Evolutionary conservation across 2,113 vertebrate species (phyloP).

Genomic region (Euleptes europaea): DNA sequence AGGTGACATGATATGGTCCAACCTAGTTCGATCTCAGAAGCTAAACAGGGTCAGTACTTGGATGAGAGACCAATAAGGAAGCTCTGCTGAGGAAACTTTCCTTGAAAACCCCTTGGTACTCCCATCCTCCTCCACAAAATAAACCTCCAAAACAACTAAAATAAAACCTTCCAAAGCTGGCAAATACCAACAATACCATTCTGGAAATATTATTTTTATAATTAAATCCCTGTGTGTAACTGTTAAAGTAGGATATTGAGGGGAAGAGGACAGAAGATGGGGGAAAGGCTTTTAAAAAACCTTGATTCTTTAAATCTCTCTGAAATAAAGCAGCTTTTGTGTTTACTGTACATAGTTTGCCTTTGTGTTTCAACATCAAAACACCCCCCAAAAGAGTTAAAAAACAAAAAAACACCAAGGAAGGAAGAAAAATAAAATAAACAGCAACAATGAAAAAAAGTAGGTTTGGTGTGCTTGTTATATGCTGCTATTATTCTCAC

Average conservation of each 20-base stretch:
- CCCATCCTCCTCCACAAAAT: not conserved
- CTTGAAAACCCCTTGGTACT: not conserved
- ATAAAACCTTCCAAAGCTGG: constrained; percentile 50
- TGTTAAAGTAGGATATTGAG: constrained; percentile 51
- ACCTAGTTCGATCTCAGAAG: too few relatives aligned
- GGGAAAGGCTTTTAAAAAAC: constrained; percentile 36
- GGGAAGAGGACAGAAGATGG: not conserved
- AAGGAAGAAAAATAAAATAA: not conserved
- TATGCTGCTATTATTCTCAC: too few relatives aligned
- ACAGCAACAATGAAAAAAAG: not conserved
- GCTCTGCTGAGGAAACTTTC: too few relatives aligned
- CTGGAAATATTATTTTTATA: constrained; percentile 63
- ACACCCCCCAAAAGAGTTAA: constrained; percentile 49
- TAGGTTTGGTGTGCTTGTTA: not conserved
- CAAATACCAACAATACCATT: constrained; percentile 61
- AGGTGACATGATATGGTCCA: too few relatives aligned
- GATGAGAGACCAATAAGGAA: too few relatives aligned
- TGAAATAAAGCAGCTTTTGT: constrained; percentile 64
- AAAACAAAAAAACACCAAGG: not conserved
- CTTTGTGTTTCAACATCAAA: constrained; percentile 56
- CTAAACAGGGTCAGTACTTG: too few relatives aligned
- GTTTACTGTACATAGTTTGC: constrained; percentile 58
- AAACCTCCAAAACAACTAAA: constrained; percentile 39
- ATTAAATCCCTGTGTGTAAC: constrained; percentile 61
- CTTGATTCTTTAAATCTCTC: constrained; percentile 56